A percentile compares a stretch with the other conserved stretches of the same genome.
phyloP scores from a whole-genome alignment of 2,113 vertebrate species.

The Helogale parvula region DNA sequence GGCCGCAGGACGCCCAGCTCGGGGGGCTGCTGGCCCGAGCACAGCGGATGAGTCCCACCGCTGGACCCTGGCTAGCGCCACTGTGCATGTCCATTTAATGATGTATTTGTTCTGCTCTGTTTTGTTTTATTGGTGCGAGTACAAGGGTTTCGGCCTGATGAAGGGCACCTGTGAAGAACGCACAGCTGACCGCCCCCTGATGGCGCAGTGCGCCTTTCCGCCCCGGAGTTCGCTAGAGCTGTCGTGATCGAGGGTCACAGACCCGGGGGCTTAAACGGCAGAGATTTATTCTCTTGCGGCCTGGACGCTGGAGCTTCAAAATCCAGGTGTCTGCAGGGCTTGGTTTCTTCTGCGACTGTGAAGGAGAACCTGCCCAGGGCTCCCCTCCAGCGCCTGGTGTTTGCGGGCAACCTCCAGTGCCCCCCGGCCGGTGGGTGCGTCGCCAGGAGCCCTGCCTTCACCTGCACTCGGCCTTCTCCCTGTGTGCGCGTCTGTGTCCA shows the following conservation, averaged over 20 bases:
- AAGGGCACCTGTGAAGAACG: background rate
- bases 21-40: rapidly evolving
- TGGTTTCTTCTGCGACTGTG: background rate
- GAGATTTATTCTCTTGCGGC: background rate
- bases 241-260: background rate
- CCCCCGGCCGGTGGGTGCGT: background rate
- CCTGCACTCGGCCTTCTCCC: background rate
- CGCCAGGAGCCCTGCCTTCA: background rate
- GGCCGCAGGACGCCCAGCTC: background rate
- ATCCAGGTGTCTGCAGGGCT: background rate
- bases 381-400: background rate
- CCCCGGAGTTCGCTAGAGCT: too few relatives aligned
- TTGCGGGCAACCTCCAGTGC: background rate
- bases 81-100: background rate
- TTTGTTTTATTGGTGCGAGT: too few relatives aligned
- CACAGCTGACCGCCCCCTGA: background rate
- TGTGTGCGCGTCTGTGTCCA: background rate
- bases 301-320: background rate
- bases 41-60: rapidly evolving
- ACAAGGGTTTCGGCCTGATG: background rate
- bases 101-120: background rate
- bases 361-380: too few relatives aligned
- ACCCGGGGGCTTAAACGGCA: too few relatives aligned
- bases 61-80: rapidly evolving
- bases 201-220: too few relatives aligned